Percentiles rank a stretch among this genome's conserved stretches.
phyloP scores from a whole-genome alignment of 1,140 invertebrate species.

The Apocrypta bakeri region DNA sequence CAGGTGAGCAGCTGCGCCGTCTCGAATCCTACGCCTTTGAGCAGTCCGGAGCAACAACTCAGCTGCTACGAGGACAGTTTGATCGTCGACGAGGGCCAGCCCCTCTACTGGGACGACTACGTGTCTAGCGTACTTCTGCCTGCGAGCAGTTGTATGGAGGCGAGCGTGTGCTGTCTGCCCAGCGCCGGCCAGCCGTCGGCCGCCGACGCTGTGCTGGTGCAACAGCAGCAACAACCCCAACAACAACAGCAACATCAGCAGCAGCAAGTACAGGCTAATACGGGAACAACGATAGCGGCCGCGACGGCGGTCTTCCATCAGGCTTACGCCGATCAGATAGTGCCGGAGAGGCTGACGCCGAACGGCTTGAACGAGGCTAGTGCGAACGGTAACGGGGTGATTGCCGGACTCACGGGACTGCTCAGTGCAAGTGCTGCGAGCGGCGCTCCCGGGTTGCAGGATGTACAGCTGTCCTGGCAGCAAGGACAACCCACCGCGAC shows the following conservation, averaged over 20 bases:
- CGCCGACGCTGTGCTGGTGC: constrained; percentile 1
- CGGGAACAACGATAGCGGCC: constrained; percentile 38
- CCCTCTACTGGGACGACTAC: not conserved
- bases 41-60: constrained; percentile 54
- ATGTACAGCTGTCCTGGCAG: not conserved
- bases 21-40: constrained; percentile 43
- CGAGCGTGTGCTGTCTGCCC: constrained; percentile 71
- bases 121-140: constrained; percentile 58
- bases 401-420: constrained; percentile 67
- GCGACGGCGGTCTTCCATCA: constrained; percentile 65
- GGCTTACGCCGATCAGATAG: constrained; percentile 72
- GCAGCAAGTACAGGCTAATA: not conserved
- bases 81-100: constrained; percentile 50
- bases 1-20: constrained; percentile 4
- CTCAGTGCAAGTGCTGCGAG: constrained; percentile 53
- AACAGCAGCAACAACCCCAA: not conserved
- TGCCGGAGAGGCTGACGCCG: constrained; percentile 69
- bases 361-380: constrained; percentile 60
- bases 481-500: not conserved
- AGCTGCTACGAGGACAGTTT: constrained; percentile 63
- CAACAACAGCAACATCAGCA: not conserved
- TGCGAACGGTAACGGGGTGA: constrained; percentile 60
- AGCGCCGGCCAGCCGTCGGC: constrained; percentile 13
- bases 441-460: constrained; percentile 46
- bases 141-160: constrained; percentile 68